Evolutionary conservation across 2,113 vertebrate species (phyloP), one percentile per base, ranked within the genome.

Genomic region (Leiothrix lutea): DNA sequence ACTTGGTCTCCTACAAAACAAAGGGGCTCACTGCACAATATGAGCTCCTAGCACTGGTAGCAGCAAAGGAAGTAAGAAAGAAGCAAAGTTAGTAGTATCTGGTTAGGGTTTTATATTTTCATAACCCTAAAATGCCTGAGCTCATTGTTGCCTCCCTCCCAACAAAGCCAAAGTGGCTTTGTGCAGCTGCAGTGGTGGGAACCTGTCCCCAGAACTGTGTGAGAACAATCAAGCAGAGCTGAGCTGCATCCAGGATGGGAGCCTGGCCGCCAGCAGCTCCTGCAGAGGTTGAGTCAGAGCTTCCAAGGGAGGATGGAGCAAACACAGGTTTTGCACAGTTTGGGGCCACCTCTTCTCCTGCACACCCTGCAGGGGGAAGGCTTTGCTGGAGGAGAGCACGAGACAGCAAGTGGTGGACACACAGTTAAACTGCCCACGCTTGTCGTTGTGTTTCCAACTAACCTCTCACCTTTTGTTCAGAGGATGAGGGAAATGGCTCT

Each of bases 1-100:
- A 94, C 67, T 92, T 45, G 42, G 61, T 71, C 89, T 92, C 71
- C 86, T 72, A 57, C 84, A 75, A 80, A 94, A 90, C 95, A 95
- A 94, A 96, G 42, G 65, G 60, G 18, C 57, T 94, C 5, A 0
- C 75, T 73, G 62, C 83, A 94, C 65, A 81, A 17, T 74, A 70
- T 65, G 53, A 94, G 81, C 69, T 70, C 82, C 42, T 64, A 84
- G 69, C 44, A 57, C 38, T 80, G 29, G 84, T 82, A 93, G 74
- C 57, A 62, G 78, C 66, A 65, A 80, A 28, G 29, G 40, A 79
- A 84, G 31, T 38, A 53, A 80, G n/a, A 25, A 88, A 94, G 80
- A 67, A 79, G 48, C 6, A 4, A 65, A 94, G 40, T 54, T 38
- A 40, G 47, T 8, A 35, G 31, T 82, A 45, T 88, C 71, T 78